Conservation (phyloP, 2,888 invertebrate genomes). For the Pseudoips prasinana region DNA sequence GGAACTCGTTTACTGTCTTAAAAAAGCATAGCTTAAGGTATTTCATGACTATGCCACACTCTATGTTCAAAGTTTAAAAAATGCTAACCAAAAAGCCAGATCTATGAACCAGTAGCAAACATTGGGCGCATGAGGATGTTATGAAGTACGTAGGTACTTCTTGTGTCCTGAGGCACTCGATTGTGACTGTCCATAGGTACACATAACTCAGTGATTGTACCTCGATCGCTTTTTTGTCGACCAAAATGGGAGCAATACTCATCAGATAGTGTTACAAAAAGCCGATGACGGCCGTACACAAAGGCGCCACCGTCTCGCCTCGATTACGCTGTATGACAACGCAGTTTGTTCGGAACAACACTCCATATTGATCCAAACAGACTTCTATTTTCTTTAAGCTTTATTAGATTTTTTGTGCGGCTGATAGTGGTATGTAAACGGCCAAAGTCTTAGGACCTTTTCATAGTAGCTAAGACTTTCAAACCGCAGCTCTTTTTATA, state of each 20-base stretch:
- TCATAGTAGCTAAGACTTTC: conserved; percentile 1
- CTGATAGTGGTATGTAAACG: conserved; percentile 39
- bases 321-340: conserved; percentile 81
- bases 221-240: conserved; percentile 62
- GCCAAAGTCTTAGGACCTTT: conserved; percentile 38
- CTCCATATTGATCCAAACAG: conserved; percentile 80
- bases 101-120: no score
- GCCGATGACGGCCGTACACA: conserved; percentile 67
- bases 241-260: conserved; percentile 77
- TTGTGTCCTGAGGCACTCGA: no score
- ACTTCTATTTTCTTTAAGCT: conserved; percentile 70
- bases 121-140: no score
- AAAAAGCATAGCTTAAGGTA: no score
- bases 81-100: no score
- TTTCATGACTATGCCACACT: no score
- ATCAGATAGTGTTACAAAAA: conserved; percentile 79
- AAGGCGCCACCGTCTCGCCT: conserved; percentile 77
- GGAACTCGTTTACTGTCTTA: no score
- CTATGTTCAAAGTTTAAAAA: no score
- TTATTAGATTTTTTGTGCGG: conserved; percentile 72
- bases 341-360: conserved; percentile 74
- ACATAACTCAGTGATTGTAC: conserved; percentile 34
- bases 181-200: conserved; percentile 25
- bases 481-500: conserved; percentile 24
- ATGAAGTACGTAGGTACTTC: no score